Evolutionary conservation across 2,113 vertebrate genomes (phyloP).

Genomic region (Pygathrix nemaeus): DNA sequence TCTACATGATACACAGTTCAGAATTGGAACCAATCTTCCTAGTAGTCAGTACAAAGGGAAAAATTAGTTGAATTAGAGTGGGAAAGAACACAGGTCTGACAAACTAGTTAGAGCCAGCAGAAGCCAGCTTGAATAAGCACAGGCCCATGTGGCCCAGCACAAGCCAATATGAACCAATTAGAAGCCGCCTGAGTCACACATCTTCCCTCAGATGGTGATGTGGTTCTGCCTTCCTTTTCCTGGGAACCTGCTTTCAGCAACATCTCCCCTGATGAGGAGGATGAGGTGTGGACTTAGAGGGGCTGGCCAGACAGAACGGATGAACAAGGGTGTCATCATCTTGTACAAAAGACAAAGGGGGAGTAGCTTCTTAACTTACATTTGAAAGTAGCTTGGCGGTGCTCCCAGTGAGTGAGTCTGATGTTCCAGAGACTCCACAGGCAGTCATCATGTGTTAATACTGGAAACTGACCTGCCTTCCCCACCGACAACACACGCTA

Average conservation of each 20-base stretch:
- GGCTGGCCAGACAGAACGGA: not conserved
- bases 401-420: not conserved
- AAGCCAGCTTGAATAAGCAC: not conserved
- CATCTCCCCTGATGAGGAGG: not conserved
- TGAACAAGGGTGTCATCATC: not conserved
- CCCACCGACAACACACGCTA: not conserved
- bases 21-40: not conserved
- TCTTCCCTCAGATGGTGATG: not conserved
- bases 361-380: not conserved
- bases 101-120: not conserved
- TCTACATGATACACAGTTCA: not conserved
- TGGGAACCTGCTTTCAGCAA: not conserved
- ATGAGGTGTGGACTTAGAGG: not conserved
- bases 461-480: not conserved
- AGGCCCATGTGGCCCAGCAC: not conserved
- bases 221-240: not conserved
- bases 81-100: not conserved
- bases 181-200: rapidly evolving
- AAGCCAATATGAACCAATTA: not conserved
- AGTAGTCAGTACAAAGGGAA: not conserved
- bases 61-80: not conserved
- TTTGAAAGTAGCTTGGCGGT: not conserved
- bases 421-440: not conserved
- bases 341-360: not conserved
- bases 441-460: not conserved